A percentile compares a stretch with the other conserved stretches of the same genome.
phyloP scores from a whole-genome alignment of 2,888 invertebrate genomes.

The Polymixis lichenea region DNA sequence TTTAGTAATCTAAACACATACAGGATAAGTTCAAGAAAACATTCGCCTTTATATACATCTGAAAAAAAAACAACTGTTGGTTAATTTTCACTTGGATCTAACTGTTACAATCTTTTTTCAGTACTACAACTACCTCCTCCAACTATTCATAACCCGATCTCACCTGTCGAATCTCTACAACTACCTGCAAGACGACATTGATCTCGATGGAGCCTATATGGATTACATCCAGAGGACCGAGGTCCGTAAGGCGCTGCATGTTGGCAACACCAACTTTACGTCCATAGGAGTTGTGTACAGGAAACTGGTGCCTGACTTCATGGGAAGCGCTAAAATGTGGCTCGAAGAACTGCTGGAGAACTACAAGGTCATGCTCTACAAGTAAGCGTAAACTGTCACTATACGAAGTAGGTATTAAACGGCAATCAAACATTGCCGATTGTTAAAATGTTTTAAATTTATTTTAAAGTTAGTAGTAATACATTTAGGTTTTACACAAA shows the following conservation, averaged over 20 bases:
- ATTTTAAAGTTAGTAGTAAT: background rate
- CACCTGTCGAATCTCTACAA: slow-evolving; percentile 88
- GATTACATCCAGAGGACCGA: slow-evolving; percentile 85
- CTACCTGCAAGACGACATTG: slow-evolving; percentile 84
- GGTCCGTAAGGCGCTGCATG: slow-evolving; percentile 88
- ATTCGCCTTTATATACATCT: too few species aligned
- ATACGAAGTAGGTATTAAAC: background rate
- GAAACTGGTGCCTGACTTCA: slow-evolving; percentile 89
- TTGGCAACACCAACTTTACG: slow-evolving; percentile 88
- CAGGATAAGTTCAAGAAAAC: too few species aligned
- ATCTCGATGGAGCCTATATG: slow-evolving; percentile 82
- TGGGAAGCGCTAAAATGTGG: slow-evolving; percentile 91
- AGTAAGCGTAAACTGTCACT: slow-evolving; percentile 79
- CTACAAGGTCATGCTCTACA: slow-evolving; percentile 91
- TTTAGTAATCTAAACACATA: too few species aligned
- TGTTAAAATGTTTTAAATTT: background rate
- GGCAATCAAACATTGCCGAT: background rate
- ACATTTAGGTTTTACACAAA: background rate
- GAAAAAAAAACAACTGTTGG: too few species aligned
- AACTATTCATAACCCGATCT: slow-evolving; percentile 84
- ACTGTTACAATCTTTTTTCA: slow-evolving; percentile 69
- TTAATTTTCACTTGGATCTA: background rate
- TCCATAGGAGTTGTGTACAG: slow-evolving; percentile 88
- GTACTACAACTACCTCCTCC: slow-evolving; percentile 88
- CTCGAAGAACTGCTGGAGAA: slow-evolving; percentile 89